Evolutionary conservation across 2,797 vertebrate species (phyloP).

Genomic region (Argya squamiceps): DNA sequence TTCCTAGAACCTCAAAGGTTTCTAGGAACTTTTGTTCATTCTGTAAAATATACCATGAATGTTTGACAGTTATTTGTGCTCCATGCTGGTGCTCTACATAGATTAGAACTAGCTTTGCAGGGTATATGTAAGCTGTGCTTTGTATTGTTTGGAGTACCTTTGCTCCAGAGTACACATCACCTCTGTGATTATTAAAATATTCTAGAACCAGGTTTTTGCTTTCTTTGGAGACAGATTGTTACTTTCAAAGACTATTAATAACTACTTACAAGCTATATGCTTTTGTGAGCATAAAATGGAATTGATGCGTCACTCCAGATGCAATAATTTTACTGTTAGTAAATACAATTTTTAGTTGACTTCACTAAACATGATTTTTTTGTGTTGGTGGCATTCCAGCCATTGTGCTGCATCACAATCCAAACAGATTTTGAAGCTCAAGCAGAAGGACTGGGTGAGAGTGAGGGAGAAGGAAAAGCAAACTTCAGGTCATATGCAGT

Average conservation of each 20-base stretch:
- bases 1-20: too few species aligned
- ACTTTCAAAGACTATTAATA: background rate
- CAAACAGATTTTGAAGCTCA: background rate
- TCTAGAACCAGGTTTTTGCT: background rate
- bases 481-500: background rate
- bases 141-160: background rate
- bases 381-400: background rate
- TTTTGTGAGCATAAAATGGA: background rate
- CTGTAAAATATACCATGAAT: background rate
- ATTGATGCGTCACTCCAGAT: background rate
- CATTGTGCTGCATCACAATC: background rate
- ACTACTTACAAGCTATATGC: background rate
- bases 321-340: background rate
- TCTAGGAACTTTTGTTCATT: background rate
- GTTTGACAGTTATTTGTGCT: background rate
- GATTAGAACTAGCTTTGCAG: background rate
- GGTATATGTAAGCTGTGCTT: background rate
- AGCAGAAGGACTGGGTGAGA: background rate
- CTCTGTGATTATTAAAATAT: background rate
- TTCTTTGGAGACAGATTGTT: background rate
- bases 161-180: background rate
- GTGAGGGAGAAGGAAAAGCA: background rate
- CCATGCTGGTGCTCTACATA: background rate
- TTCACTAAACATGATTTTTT: background rate
- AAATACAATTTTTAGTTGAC: background rate